phyloP scores from a whole-genome alignment of 2,888 invertebrate genomes.

The Cheiracanthium punctorium region DNA sequence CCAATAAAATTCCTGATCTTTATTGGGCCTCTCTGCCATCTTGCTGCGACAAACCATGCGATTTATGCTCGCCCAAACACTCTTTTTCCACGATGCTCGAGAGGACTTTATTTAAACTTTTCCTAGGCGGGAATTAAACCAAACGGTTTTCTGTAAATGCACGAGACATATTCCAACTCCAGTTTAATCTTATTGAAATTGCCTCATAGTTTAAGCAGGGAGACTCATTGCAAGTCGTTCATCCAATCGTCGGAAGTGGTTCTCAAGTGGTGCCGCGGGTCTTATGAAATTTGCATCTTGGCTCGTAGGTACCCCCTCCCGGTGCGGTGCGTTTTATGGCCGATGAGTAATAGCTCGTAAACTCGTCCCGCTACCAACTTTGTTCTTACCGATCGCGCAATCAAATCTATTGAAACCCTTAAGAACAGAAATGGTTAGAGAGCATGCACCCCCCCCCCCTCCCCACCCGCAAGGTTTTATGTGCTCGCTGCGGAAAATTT shows the following conservation, averaged over 20 bases:
- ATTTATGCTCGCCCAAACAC: too few species aligned
- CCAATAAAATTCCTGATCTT: too few species aligned
- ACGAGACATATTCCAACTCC: neutral
- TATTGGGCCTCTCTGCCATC: too few species aligned
- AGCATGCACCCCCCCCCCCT: too few species aligned
- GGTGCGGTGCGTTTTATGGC: neutral
- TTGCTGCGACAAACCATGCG: too few species aligned
- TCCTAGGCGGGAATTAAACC: neutral
- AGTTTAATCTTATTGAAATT: neutral
- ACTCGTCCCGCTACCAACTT: neutral
- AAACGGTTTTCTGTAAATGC: neutral
- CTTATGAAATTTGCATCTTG: neutral
- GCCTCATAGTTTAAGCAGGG: neutral
- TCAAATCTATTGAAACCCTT: conserved; percentile 3
- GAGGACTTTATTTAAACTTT: neutral
- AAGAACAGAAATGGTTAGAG: neutral
- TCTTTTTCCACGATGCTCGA: too few species aligned
- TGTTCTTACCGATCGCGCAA: conserved; percentile 1
- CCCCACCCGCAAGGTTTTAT: neutral
- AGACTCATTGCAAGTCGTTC: neutral
- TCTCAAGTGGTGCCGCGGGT: neutral
- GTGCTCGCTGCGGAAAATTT: neutral
- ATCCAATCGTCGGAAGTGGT: conserved; percentile 8
- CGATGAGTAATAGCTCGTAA: conserved; percentile 8
- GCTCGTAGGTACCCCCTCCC: neutral